A percentile compares a stretch with the other conserved stretches of the same genome.
These are phyloP conservation scores for Isaurus tuberculatus DNA, from an alignment of 92 coral and sea anemone genomes.

Conservation along the genomic window DNA sequence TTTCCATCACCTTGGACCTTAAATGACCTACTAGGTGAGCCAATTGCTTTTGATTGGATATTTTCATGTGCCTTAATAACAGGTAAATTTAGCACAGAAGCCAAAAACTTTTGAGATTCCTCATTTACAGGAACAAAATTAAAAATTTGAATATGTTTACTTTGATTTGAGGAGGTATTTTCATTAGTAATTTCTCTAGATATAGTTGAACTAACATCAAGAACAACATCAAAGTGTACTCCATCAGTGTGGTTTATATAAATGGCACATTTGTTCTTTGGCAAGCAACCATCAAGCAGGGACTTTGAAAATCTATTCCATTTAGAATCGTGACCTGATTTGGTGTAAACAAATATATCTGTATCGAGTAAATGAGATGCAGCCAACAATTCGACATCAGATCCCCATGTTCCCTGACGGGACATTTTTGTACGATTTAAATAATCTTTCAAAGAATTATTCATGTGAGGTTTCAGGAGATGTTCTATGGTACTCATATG, in stretches of 20 bases:
- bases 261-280: constrained; percentile 42
- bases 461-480: constrained; percentile 48
- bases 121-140: no score
- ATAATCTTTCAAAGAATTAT: constrained; percentile 43
- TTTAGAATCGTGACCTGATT: constrained; percentile 44
- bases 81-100: no score
- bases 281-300: constrained; percentile 54
- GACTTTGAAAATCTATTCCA: constrained; percentile 71
- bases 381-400: constrained; percentile 25
- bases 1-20: constrained; percentile 28
- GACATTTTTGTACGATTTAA: constrained; percentile 49
- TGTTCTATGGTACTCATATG: constrained; percentile 10
- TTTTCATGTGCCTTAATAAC: no score
- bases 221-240: constrained; percentile 77
- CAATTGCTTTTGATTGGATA: no score
- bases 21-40: not conserved
- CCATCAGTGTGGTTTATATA: constrained; percentile 68
- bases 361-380: constrained; percentile 34
- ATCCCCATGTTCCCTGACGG: constrained; percentile 37
- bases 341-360: constrained; percentile 61
- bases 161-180: not conserved
- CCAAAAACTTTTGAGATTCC: no score
- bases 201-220: constrained; percentile 55
- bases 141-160: no score
- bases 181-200: not conserved